Percentiles rank a stretch among this genome's conserved stretches.
These are phyloP conservation scores for Cheilosia vernalis DNA, from an alignment of 2,888 invertebrate genomes.

Conservation along the genomic window DNA sequence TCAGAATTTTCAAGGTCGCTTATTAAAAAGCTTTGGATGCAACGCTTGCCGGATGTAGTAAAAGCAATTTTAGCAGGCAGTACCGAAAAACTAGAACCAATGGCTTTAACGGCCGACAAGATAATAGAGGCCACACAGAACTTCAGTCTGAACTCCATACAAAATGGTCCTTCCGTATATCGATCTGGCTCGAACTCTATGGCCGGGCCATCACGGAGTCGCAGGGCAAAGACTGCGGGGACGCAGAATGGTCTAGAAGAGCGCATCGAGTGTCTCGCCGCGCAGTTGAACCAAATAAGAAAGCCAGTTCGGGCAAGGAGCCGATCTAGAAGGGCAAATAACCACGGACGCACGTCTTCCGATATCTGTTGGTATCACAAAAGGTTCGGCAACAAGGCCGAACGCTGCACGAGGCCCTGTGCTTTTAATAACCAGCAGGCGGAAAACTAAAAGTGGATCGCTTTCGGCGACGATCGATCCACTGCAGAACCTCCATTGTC, in stretches of 20 bases:
- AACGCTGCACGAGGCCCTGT: slow-evolving; percentile 58
- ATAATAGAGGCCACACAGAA: slow-evolving; percentile 36
- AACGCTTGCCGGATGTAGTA: slow-evolving; percentile 38
- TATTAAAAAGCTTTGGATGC: slow-evolving; percentile 43
- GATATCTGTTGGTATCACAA: slow-evolving; percentile 64
- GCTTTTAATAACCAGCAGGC: slow-evolving; percentile 24
- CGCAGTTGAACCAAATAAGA: background rate
- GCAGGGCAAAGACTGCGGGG: background rate
- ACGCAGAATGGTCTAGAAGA: too few species aligned
- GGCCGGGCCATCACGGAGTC: background rate
- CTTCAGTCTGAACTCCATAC: background rate
- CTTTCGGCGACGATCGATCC: slow-evolving; percentile 23
- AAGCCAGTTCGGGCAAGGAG: slow-evolving; percentile 6
- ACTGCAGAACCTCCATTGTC: background rate
- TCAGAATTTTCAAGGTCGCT: background rate
- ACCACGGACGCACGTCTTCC: background rate
- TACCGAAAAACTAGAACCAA: too few species aligned
- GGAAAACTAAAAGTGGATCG: slow-evolving; percentile 23
- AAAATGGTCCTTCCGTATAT: background rate
- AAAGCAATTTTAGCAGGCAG: too few species aligned
- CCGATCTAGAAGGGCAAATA: background rate
- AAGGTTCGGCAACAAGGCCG: slow-evolving; percentile 43
- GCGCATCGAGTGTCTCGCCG: too few species aligned
- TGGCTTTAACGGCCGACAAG: slow-evolving; percentile 43
- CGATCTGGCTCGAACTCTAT: background rate